A percentile compares a stretch with the other conserved stretches of the same genome.
Conservation (phyloP, 1,140 invertebrate species). For the Steinernema khuongi region DNA sequence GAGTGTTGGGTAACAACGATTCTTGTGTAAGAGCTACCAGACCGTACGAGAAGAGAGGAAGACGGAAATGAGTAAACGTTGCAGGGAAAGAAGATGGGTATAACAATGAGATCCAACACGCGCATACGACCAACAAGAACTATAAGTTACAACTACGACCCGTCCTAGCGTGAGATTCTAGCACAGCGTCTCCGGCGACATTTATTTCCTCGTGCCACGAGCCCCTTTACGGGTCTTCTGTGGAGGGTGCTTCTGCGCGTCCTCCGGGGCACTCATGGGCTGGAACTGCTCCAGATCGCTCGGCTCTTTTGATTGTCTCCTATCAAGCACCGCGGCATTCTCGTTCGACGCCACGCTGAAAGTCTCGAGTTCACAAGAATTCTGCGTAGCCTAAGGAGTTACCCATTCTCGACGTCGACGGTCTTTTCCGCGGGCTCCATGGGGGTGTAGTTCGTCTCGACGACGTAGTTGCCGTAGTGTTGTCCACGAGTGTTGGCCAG, state of each 20-base stretch:
- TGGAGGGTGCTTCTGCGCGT: not conserved
- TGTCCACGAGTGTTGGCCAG: not conserved
- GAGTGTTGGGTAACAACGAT: too few species aligned
- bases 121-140: not conserved
- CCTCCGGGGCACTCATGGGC: constrained; percentile 18
- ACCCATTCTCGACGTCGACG: not conserved
- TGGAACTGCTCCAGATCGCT: constrained; percentile 17
- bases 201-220: not conserved
- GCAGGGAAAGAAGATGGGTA: not conserved
- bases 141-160: constrained; percentile 12
- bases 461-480: not conserved
- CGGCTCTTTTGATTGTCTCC: too few species aligned
- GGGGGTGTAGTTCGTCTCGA: not conserved
- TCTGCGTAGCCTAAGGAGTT: too few species aligned
- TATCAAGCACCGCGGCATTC: too few species aligned
- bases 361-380: too few species aligned
- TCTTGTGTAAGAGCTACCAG: not conserved
- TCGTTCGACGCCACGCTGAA: too few species aligned
- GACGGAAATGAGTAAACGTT: not conserved
- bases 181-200: not conserved
- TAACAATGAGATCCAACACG: constrained; percentile 13
- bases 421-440: not conserved
- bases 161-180: not conserved
- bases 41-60: not conserved
- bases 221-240: not conserved